Percentiles rank a stretch among this genome's conserved stretches.
These are phyloP conservation scores for Leptogaster cylindrica DNA, from an alignment of 2,888 invertebrate species.

Conservation along the genomic window DNA sequence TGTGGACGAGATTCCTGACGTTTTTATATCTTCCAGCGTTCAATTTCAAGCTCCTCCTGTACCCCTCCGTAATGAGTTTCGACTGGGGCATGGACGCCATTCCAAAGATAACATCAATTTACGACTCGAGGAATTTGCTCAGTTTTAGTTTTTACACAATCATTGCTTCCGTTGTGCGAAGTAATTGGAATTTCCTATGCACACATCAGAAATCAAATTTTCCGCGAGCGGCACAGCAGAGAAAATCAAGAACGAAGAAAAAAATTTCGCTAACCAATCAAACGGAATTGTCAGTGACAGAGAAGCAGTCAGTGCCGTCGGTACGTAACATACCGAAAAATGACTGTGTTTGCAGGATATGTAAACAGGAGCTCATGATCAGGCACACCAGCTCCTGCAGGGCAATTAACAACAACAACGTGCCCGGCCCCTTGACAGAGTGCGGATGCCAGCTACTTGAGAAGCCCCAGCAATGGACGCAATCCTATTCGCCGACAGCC, in stretches of 20 bases:
- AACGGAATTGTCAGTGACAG: neutral
- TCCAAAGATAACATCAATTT: constrained; percentile 78
- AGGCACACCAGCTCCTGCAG: constrained; percentile 75
- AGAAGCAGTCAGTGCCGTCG: constrained; percentile 2
- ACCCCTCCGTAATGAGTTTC: constrained; percentile 88
- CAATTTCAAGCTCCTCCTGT: constrained; percentile 86
- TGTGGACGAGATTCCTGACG: constrained; percentile 83
- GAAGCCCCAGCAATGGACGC: neutral
- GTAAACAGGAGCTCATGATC: constrained; percentile 71
- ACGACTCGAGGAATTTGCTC: constrained; percentile 80
- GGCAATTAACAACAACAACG: constrained; percentile 68
- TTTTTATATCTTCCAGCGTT: constrained; percentile 91
- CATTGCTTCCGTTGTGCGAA: constrained; percentile 55
- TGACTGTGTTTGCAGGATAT: constrained; percentile 69
- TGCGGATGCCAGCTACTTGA: constrained; percentile 50
- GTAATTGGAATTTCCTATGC: constrained; percentile 49
- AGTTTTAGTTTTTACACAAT: constrained; percentile 77
- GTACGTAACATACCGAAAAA: constrained; percentile 25
- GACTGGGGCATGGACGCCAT: constrained; percentile 99
- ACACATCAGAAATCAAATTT: constrained; percentile 43
- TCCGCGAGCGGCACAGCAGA: constrained; percentile 49
- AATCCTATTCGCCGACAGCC: constrained; percentile 44
- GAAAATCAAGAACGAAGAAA: constrained; percentile 59
- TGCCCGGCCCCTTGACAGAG: constrained; percentile 48
- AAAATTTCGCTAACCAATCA: constrained; percentile 51